These are phyloP conservation scores for Rhegmatorhina hoffmannsi DNA, from an alignment of 2,113 vertebrate species.

Conservation along the genomic window DNA sequence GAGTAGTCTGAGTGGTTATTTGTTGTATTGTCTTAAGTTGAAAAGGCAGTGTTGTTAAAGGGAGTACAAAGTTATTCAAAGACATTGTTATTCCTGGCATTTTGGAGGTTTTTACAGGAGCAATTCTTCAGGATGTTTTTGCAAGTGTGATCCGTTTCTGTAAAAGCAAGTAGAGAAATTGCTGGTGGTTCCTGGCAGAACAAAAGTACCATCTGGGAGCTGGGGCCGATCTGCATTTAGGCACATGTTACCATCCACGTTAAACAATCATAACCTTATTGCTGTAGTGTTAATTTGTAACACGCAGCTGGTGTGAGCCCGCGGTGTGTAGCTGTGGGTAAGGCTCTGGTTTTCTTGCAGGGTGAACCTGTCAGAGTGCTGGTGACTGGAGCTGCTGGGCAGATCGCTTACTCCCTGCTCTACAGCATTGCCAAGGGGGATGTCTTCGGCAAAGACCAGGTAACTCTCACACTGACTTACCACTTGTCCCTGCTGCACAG, in stretches of 20 bases:
- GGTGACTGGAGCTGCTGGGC: constrained; percentile 95
- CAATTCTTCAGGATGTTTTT: not conserved
- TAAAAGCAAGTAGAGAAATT: not conserved
- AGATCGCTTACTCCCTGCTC: constrained; percentile 95
- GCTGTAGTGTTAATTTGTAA: not conserved
- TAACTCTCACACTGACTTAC: constrained; percentile 36
- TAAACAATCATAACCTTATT: not conserved
- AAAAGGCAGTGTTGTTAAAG: not conserved
- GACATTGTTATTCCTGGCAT: not conserved
- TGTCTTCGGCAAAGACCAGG: constrained; percentile 98
- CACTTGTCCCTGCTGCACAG: not conserved
- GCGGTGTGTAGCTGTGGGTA: not conserved
- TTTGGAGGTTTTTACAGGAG: not conserved
- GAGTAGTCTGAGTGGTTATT: not conserved
- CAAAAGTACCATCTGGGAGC: not conserved
- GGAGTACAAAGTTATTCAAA: not conserved
- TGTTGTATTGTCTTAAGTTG: not conserved
- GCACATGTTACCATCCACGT: not conserved
- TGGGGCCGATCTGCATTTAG: not conserved
- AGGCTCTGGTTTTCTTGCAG: constrained; percentile 72
- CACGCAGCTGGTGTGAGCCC: not conserved
- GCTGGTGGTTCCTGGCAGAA: not conserved
- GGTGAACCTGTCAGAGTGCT: constrained; percentile 89
- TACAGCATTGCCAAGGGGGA: constrained; percentile 95
- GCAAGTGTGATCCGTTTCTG: not conserved